These are phyloP conservation scores for Plutomurus gul DNA, from an alignment of 1,140 invertebrate species.

Conservation along the genomic window DNA sequence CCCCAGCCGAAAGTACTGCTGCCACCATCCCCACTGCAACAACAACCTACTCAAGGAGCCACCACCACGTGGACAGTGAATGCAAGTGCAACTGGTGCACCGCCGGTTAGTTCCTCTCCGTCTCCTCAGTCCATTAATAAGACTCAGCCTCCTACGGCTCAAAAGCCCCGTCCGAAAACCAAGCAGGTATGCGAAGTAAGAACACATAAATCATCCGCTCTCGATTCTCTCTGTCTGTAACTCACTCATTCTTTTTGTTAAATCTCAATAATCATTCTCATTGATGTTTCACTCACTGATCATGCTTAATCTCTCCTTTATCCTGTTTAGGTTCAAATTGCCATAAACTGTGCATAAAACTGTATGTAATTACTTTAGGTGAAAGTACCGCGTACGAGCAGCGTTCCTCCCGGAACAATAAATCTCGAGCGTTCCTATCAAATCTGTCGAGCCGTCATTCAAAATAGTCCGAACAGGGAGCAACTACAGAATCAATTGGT, in stretches of 20 bases:
- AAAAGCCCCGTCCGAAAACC: conserved; percentile 38
- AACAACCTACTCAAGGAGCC: not conserved
- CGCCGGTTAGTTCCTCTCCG: conserved; percentile 34
- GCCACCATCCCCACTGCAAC: no score
- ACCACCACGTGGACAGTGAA: not conserved
- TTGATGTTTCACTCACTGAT: not conserved
- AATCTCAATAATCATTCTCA: not conserved
- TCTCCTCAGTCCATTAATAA: conserved; percentile 37
- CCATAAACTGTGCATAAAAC: no score
- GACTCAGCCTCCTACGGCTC: conserved; percentile 13
- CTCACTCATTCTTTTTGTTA: not conserved
- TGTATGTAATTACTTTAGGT: conserved; percentile 12
- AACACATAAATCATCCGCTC: conserved; percentile 1
- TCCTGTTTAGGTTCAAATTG: not conserved
- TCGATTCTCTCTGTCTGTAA: not conserved
- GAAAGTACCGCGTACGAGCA: conserved; percentile 10
- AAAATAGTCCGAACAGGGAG: conserved; percentile 86
- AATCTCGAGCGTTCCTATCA: conserved; percentile 93
- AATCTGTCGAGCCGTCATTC: conserved; percentile 92
- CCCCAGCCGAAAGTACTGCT: no score
- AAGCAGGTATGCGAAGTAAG: conserved; percentile 44
- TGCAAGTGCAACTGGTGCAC: no score
- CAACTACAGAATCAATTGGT: conserved; percentile 83
- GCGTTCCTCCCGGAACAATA: conserved; percentile 77
- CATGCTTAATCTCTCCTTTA: not conserved